phyloP scores from a whole-genome alignment of 2,797 vertebrate species.

The Microtus obscurus region DNA sequence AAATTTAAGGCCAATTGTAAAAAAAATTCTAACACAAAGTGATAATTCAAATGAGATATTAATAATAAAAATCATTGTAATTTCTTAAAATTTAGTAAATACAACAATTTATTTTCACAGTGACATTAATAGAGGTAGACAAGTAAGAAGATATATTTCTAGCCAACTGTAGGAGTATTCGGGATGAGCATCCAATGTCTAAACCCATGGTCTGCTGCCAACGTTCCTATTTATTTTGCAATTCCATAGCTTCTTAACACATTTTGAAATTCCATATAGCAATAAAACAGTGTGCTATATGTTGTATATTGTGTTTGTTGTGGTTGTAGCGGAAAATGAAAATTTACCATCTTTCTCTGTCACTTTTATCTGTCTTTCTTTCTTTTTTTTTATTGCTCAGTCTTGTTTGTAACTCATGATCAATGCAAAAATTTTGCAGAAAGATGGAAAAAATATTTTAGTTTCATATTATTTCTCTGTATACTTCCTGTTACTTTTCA shows the following conservation, averaged over 20 bases:
- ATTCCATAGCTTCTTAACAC: neutral
- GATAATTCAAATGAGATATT: slow-evolving; percentile 62
- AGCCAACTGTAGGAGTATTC: rapidly evolving
- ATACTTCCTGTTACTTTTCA: neutral
- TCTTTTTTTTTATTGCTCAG: no score
- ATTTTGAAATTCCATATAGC: neutral
- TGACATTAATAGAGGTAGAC: neutral
- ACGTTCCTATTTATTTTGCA: neutral
- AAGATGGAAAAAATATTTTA: neutral
- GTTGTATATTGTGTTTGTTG: neutral
- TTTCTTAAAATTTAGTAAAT: slow-evolving; percentile 64
- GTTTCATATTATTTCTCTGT: neutral
- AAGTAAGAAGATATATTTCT: no score
- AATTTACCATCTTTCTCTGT: neutral
- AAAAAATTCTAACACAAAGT: neutral
- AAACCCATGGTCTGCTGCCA: neutral
- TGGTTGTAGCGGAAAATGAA: neutral
- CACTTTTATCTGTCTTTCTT: neutral
- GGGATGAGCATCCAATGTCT: neutral
- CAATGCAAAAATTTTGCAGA: neutral
- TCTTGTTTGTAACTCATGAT: neutral
- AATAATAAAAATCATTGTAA: slow-evolving; percentile 68
- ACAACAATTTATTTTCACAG: slow-evolving; percentile 48
- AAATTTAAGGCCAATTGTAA: neutral
- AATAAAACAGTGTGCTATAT: neutral